Conservation (phyloP, 2,113 vertebrate genomes). For the Mastomys natalensis region DNA sequence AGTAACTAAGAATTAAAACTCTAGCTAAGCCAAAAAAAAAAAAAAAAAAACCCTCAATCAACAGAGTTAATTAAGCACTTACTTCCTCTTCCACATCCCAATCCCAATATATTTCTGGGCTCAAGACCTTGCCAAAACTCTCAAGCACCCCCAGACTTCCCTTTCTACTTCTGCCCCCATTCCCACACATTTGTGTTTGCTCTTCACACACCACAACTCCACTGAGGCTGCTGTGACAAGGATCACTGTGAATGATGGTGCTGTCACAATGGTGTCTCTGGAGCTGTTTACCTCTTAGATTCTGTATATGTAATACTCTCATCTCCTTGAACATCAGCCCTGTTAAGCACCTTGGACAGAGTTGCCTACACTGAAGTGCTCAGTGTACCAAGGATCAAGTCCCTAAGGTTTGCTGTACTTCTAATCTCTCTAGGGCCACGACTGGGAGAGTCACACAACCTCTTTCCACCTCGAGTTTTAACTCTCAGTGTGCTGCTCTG, state of each 20-base stretch:
- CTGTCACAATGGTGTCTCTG: background rate
- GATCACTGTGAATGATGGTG: background rate
- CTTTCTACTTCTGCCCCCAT: background rate
- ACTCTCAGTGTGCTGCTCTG: background rate
- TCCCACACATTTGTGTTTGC: background rate
- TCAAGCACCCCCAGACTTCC: background rate
- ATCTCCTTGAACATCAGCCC: background rate
- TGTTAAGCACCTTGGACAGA: background rate
- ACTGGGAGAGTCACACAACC: no score
- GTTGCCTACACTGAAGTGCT: background rate
- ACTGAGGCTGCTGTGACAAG: background rate
- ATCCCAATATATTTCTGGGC: background rate
- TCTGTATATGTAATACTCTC: no score
- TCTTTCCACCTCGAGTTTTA: background rate
- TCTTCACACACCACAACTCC: background rate
- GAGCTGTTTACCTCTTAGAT: rapidly evolving
- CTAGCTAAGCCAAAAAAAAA: constrained; percentile 22
- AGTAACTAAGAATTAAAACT: constrained; percentile 75
- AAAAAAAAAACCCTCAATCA: constrained; percentile 45
- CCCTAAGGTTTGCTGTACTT: background rate
- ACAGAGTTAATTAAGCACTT: constrained; percentile 70
- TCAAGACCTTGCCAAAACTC: no score
- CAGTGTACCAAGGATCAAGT: background rate
- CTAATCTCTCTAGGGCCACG: background rate
- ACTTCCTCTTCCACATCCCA: background rate